These are phyloP conservation scores for Harpegnathos saltator DNA, from an alignment of 1,140 invertebrate genomes.

Conservation along the genomic window DNA sequence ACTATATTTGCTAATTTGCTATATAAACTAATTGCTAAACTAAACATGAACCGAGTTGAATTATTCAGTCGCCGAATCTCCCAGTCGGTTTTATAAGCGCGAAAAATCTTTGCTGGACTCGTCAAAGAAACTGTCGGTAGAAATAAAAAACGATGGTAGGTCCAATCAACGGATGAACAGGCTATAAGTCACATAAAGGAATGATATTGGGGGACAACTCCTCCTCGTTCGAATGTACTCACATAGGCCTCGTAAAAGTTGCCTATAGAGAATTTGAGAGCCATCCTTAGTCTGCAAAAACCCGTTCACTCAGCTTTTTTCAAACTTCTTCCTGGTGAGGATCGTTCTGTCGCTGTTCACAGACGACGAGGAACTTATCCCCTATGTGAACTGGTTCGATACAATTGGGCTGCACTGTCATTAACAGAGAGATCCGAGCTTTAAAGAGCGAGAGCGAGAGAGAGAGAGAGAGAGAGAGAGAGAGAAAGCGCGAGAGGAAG, in stretches of 20 bases:
- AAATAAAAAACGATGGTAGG: constrained; percentile 2
- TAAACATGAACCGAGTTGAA: background rate
- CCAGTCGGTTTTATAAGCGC: no score
- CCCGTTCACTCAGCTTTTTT: background rate
- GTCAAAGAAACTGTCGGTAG: background rate
- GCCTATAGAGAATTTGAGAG: constrained; percentile 83
- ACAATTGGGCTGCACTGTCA: constrained; percentile 79
- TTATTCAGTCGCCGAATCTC: background rate
- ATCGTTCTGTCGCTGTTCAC: constrained; percentile 50
- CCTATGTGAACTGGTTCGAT: constrained; percentile 68
- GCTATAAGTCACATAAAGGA: background rate
- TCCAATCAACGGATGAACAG: background rate
- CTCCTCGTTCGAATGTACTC: constrained; percentile 71
- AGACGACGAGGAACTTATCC: constrained; percentile 44
- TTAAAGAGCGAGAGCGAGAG: constrained; percentile 68
- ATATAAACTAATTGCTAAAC: background rate
- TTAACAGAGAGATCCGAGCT: constrained; percentile 76
- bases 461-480: constrained; percentile 69
- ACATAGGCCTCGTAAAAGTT: constrained; percentile 84
- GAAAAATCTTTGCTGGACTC: background rate
- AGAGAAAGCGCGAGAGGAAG: constrained; percentile 69
- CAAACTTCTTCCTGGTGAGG: background rate
- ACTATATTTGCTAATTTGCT: no score
- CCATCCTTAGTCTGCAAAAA: constrained; percentile 70
- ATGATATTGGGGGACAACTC: background rate